Percentiles rank a stretch among this genome's conserved stretches.
Evolutionary conservation across 2,797 vertebrate genomes (phyloP).

Genomic region (Falco cherrug): DNA sequence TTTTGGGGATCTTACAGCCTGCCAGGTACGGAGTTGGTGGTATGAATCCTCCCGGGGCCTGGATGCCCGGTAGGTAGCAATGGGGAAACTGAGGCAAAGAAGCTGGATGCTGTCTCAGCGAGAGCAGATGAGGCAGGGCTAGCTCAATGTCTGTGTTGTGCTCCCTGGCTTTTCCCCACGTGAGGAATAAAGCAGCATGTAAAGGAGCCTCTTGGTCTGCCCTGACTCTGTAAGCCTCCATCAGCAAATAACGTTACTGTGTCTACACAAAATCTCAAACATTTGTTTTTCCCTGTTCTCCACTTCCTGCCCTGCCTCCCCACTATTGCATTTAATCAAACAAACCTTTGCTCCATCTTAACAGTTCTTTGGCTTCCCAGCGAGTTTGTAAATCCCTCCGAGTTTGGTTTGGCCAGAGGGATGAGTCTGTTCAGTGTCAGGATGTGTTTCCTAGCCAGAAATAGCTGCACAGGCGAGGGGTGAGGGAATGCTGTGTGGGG

Average conservation of each 20-base stretch:
- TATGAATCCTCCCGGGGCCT: background rate
- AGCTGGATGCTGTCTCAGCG: background rate
- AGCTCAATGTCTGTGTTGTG: accelerated
- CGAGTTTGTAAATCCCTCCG: background rate
- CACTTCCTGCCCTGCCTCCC: background rate
- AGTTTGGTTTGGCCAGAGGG: background rate
- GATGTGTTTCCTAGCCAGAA: conserved; percentile 7
- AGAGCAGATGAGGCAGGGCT: background rate
- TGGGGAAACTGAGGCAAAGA: conserved; percentile 17
- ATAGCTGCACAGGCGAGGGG: background rate
- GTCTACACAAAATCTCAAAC: background rate
- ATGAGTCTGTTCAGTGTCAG: conserved; percentile 39
- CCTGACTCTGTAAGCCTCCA: background rate
- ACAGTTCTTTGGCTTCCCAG: conserved; percentile 33
- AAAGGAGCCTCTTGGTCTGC: background rate
- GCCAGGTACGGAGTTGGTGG: background rate
- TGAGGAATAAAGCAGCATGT: background rate
- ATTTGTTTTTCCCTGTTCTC: conserved; percentile 17
- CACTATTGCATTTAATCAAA: background rate
- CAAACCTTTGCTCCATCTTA: conserved; percentile 47
- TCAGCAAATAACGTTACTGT: background rate
- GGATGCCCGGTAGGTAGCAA: accelerated
- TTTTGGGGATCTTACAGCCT: background rate
- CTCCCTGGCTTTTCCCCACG: background rate
- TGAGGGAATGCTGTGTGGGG: background rate